Conservation (phyloP, 2,113 vertebrate genomes). For the Austrofundulus limnaeus region DNA sequence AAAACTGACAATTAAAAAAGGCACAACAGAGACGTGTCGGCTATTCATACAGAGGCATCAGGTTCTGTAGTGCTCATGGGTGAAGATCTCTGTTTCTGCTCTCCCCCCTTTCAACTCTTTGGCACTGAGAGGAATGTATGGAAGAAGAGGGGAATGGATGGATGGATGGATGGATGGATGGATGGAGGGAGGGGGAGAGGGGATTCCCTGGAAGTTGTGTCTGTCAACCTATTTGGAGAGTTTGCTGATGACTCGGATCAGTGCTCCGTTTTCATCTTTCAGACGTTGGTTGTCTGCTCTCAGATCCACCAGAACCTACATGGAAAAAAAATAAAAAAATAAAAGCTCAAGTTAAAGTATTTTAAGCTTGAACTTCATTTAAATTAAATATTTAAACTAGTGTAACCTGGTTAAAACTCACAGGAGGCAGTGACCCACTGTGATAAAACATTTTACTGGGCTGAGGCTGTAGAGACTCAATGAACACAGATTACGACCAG, state of each 20-base stretch:
- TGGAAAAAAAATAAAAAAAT: slow-evolving; percentile 31
- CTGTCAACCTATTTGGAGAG: slow-evolving; percentile 90
- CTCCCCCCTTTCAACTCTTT: slow-evolving; percentile 66
- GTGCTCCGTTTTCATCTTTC: slow-evolving; percentile 97
- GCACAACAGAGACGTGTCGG: slow-evolving; percentile 62
- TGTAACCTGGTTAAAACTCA: too few species aligned
- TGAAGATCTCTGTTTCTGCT: slow-evolving; percentile 48
- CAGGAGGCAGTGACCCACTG: too few species aligned
- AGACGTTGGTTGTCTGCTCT: slow-evolving; percentile 97
- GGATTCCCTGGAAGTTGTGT: slow-evolving; percentile 59
- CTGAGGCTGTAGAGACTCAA: too few species aligned
- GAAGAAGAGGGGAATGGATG: slow-evolving; percentile 44
- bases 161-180: slow-evolving; percentile 26
- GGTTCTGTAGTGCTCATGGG: slow-evolving; percentile 54
- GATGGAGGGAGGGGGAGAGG: slow-evolving; percentile 35
- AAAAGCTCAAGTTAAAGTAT: slow-evolving; percentile 21
- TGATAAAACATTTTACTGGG: too few species aligned
- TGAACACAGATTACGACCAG: too few species aligned
- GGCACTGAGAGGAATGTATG: slow-evolving; percentile 76
- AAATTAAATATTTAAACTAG: not conserved
- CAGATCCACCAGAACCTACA: slow-evolving; percentile 91
- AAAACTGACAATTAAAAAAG: slow-evolving; percentile 50
- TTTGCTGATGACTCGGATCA: slow-evolving; percentile 99
- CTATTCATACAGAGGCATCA: slow-evolving; percentile 54
- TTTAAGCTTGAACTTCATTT: not conserved